These are phyloP conservation scores for Adelphocoris suturalis DNA, from an alignment of 2,888 invertebrate species.

Conservation along the genomic window DNA sequence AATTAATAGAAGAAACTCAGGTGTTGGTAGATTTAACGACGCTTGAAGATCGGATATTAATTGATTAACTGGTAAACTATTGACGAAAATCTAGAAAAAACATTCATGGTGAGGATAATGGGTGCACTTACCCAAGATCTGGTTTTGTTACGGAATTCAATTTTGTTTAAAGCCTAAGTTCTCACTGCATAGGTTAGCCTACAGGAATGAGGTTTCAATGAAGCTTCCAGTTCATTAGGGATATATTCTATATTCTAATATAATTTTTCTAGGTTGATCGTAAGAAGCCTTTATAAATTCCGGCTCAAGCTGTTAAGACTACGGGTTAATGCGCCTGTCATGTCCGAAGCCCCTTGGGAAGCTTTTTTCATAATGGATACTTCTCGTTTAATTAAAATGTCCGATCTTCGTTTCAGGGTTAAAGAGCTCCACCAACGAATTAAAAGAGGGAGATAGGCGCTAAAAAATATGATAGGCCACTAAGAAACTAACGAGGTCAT, in stretches of 20 bases:
- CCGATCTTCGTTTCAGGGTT: background rate
- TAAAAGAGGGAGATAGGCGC: background rate
- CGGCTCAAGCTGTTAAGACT: background rate
- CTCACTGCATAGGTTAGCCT: too few species aligned
- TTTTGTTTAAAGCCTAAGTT: too few species aligned
- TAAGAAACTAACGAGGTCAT: background rate
- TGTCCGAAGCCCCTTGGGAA: background rate
- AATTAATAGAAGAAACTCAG: too few species aligned
- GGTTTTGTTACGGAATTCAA: too few species aligned
- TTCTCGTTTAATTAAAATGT: slow-evolving; percentile 1
- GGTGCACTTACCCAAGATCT: too few species aligned
- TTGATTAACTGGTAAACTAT: too few species aligned
- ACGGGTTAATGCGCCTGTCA: background rate
- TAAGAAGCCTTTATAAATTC: background rate
- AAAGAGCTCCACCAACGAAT: background rate
- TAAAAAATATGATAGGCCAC: background rate
- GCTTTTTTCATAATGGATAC: background rate
- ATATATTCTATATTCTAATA: background rate
- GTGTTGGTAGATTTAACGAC: too few species aligned
- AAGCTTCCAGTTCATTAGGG: too few species aligned
- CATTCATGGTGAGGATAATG: too few species aligned
- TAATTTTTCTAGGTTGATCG: background rate
- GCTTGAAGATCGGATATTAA: too few species aligned
- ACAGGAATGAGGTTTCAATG: too few species aligned
- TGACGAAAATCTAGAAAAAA: too few species aligned